phyloP scores from a whole-genome alignment of 2,113 vertebrate genomes.

The Peromyscus polionotus region DNA sequence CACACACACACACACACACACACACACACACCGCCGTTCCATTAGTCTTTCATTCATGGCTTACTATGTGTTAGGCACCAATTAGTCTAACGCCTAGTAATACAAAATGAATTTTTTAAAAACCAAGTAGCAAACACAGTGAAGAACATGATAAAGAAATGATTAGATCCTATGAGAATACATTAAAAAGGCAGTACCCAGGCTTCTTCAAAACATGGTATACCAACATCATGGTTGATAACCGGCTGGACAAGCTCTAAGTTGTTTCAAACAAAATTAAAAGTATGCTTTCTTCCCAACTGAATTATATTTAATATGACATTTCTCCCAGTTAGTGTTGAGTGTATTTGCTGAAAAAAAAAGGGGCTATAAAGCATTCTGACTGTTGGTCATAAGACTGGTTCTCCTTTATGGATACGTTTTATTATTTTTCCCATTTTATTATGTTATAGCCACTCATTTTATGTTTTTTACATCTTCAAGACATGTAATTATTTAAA shows the following conservation, averaged over 20 bases:
- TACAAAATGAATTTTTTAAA: not conserved
- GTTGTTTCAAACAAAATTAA: not conserved
- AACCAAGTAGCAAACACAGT: not conserved
- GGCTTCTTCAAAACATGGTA: not conserved
- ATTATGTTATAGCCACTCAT: not conserved
- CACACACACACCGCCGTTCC: not conserved
- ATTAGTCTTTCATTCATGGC: not conserved
- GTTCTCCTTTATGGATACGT: not conserved
- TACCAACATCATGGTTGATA: not conserved
- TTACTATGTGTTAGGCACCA: not conserved
- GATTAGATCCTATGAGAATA: not conserved
- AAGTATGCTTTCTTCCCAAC: not conserved
- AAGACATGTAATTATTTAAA: slow-evolving; percentile 7
- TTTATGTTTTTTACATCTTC: not conserved
- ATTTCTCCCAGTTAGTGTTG: not conserved
- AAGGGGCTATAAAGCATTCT: not conserved
- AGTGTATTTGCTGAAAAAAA: not conserved
- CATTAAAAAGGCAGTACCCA: not conserved
- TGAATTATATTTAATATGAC: not conserved
- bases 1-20: too few relatives aligned
- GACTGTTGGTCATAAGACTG: not conserved
- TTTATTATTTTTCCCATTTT: not conserved
- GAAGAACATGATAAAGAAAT: not conserved
- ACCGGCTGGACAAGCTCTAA: not conserved
- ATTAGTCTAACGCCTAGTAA: not conserved